A percentile compares a stretch with the other conserved stretches of the same genome.
phyloP scores from a whole-genome alignment of 1,140 invertebrate genomes.

The Megalonaias nervosa region DNA sequence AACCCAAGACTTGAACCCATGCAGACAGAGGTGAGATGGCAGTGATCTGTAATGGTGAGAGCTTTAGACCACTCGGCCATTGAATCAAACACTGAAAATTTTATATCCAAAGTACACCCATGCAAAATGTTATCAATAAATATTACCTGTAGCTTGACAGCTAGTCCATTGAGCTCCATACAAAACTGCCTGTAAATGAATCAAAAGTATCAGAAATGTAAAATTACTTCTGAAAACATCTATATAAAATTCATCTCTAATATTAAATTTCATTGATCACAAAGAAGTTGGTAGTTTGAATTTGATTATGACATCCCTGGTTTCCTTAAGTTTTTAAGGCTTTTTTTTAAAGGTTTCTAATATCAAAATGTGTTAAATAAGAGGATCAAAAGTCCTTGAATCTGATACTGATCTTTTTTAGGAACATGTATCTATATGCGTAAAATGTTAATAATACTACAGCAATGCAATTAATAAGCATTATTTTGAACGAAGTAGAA shows the following conservation, averaged over 20 bases:
- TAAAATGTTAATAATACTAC: too few relatives aligned
- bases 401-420: background rate
- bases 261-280: background rate
- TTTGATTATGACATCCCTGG: background rate
- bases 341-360: too few relatives aligned
- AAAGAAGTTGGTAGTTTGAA: background rate
- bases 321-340: too few relatives aligned
- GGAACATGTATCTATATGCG: background rate
- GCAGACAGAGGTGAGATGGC: background rate
- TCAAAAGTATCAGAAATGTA: background rate
- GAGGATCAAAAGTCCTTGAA: background rate
- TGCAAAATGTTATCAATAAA: background rate
- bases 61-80: too few relatives aligned
- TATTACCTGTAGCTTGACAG: conserved; percentile 81
- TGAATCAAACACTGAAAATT: too few relatives aligned
- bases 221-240: background rate
- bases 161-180: conserved; percentile 98
- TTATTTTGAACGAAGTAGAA: background rate
- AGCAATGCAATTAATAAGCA: too few relatives aligned
- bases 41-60: background rate
- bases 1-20: background rate
- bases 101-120: background rate
- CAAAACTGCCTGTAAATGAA: conserved; percentile 90
- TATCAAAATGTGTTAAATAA: background rate
- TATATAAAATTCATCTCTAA: background rate